These are phyloP conservation scores for Acanthurus tractus DNA, from an alignment of 2,797 vertebrate species.

Conservation along the genomic window DNA sequence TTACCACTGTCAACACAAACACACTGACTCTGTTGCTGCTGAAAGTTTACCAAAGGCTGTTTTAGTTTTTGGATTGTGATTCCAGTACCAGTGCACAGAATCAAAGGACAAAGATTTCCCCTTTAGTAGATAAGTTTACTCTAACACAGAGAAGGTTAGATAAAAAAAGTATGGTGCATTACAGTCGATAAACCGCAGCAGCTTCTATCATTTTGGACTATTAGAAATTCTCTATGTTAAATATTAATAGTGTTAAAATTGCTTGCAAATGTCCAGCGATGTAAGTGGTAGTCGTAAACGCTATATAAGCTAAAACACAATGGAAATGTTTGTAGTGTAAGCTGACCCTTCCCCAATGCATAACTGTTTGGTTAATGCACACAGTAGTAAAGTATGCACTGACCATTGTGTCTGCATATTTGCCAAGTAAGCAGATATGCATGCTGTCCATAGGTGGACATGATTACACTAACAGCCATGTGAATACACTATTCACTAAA, in stretches of 20 bases:
- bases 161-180: constrained; percentile 14
- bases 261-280: neutral
- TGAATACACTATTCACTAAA: constrained; percentile 36
- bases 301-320: constrained; percentile 21
- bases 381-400: neutral
- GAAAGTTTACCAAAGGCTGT: constrained; percentile 20
- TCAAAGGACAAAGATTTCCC: neutral
- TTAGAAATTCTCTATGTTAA: neutral
- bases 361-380: constrained; percentile 17
- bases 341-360: neutral
- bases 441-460: constrained; percentile 13
- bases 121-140: constrained; percentile 1
- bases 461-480: constrained; percentile 13
- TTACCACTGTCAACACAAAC: constrained; percentile 39
- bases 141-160: constrained; percentile 4
- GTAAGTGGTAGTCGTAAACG: constrained; percentile 24
- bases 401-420: constrained; percentile 11
- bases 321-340: neutral
- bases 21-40: constrained; percentile 11
- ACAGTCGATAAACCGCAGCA: neutral
- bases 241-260: neutral
- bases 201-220: constrained; percentile 1
- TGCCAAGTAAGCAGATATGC: constrained; percentile 26
- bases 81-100: neutral
- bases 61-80: constrained; percentile 31